These are phyloP conservation scores for Slavum lentiscoides DNA, from an alignment of 2,888 invertebrate species.

Conservation along the genomic window DNA sequence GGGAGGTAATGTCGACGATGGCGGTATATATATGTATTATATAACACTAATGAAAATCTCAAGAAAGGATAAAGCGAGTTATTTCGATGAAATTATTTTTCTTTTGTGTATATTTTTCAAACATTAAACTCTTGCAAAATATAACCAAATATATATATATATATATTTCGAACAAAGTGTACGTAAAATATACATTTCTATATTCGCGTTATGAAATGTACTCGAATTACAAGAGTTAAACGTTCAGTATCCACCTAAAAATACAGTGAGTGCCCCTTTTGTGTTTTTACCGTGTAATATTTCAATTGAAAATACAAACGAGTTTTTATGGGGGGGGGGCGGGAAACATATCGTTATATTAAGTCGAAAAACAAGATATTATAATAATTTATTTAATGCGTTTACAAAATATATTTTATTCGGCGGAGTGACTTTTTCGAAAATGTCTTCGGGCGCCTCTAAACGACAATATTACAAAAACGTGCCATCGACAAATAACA, in stretches of 20 bases:
- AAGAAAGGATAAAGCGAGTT: slow-evolving; percentile 43
- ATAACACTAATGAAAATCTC: slow-evolving; percentile 43
- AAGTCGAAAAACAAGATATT: too few species aligned
- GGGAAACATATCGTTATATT: neutral
- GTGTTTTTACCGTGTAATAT: neutral
- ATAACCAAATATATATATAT: slow-evolving; percentile 20
- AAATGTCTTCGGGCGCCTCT: too few species aligned
- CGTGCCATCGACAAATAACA: too few species aligned
- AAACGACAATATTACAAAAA: too few species aligned
- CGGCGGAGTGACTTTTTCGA: too few species aligned
- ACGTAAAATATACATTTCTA: slow-evolving; percentile 22
- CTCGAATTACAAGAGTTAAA: neutral
- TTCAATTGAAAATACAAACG: slow-evolving; percentile 6
- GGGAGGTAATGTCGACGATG: slow-evolving; percentile 20
- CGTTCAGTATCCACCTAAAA: neutral
- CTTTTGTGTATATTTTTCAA: slow-evolving; percentile 34
- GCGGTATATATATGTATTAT: neutral
- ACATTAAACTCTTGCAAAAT: slow-evolving; percentile 32
- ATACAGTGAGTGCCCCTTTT: neutral
- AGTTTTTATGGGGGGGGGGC: neutral
- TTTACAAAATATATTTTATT: too few species aligned
- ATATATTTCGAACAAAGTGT: slow-evolving; percentile 13
- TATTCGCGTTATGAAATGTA: slow-evolving; percentile 26
- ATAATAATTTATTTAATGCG: too few species aligned
- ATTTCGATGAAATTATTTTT: slow-evolving; percentile 50